Evolutionary conservation across 2,113 vertebrate genomes (phyloP), one percentile per base, ranked within the genome.

Genomic region (Hippocampus guttulatus): DNA sequence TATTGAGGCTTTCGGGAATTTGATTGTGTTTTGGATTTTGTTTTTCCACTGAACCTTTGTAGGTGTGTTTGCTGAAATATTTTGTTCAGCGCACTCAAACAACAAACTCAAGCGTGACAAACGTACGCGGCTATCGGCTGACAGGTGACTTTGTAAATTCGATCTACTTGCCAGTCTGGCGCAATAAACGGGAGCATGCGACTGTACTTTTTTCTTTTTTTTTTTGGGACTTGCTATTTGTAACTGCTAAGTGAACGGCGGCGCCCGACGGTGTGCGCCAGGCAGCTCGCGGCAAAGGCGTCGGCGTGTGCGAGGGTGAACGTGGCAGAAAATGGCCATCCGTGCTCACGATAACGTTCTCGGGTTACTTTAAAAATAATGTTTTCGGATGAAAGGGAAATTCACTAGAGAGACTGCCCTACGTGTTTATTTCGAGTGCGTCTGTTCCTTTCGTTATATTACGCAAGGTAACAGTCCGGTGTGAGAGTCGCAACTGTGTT

Each of bases 311-410:
- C 3, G 47, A 72, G 40, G 64, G 20, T 58, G 41, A 43, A 51
- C 10, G 8, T 64, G 57, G 62, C 57, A 51, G 16, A 33, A 70
- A 57, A 27, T 45, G 68, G 49, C 68, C 68, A 70, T 68, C 70
- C 40, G 69, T 60, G 69, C 54, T 68, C 41, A 74, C 67, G 18
- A 65, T 15, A 65, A 65, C 41, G 8, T 47, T 47, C 64, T 47
- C 27, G 64, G 64, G 43, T 47, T 65, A 47, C 14, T 47, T 47
- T 1, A 14, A 11, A 55, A 55, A 27, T 18, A 33, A 9, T 0
- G 5, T 49, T 49, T 49, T 49, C 16, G 20, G 16, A 18, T 51
- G 49, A 51, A 45, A 20, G 5, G 18, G 6, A 51, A 51, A 51
- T 51, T 20, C 18, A 51, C 5, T 18, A 3, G 6, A 2, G 18